Conservation (phyloP, 2,113 vertebrate species). For the Nycticryphes semicollaris region DNA sequence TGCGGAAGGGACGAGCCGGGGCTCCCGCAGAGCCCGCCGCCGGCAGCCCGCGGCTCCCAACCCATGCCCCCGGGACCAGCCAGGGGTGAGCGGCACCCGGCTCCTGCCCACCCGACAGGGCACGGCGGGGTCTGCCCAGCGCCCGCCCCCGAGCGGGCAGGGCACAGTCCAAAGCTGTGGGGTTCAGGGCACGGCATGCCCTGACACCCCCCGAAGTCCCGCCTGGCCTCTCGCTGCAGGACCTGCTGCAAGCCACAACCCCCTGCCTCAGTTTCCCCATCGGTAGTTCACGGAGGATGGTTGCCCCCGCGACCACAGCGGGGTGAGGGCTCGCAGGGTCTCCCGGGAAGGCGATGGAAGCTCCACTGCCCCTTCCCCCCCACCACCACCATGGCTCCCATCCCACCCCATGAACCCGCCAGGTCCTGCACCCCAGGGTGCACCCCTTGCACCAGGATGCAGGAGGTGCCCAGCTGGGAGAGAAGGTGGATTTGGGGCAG, state of each 20-base stretch:
- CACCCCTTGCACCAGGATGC: neutral
- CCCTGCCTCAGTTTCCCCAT: neutral
- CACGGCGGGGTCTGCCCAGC: neutral
- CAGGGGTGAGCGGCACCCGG: neutral
- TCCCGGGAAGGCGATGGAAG: neutral
- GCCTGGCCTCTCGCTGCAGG: neutral
- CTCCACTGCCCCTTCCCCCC: neutral
- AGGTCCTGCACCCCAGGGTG: neutral
- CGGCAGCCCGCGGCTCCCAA: neutral
- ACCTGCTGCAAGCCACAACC: neutral
- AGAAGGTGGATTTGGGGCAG: neutral
- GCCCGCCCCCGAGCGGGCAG: neutral
- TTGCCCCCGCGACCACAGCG: neutral
- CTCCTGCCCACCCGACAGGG: neutral
- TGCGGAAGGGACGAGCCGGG: conserved; percentile 28
- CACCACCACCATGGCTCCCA: fast-evolving
- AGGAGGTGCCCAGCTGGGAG: neutral
- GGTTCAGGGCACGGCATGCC: neutral
- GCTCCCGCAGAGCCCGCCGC: neutral
- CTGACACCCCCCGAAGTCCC: no score
- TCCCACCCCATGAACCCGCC: neutral
- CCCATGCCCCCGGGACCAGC: neutral
- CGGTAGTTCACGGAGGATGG: neutral
- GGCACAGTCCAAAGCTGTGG: neutral
- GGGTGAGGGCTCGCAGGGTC: neutral